These are phyloP conservation scores for Melitaea cinxia DNA, from an alignment of 1,140 invertebrate genomes.

Conservation along the genomic window DNA sequence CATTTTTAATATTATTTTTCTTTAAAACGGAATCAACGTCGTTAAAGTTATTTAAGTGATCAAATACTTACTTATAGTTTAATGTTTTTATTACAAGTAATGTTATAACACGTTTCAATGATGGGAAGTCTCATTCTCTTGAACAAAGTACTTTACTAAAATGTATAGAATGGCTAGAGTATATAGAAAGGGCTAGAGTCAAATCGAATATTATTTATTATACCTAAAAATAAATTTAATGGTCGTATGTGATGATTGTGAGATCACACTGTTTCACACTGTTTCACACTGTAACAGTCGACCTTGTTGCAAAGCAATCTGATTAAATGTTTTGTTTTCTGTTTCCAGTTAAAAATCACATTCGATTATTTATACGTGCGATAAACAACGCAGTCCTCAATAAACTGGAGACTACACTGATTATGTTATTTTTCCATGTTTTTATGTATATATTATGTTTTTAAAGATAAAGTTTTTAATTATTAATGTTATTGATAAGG, in stretches of 20 bases:
- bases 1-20: background rate
- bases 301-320: background rate
- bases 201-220: constrained; percentile 3
- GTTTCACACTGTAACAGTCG: background rate
- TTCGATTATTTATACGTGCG: background rate
- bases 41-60: too few relatives aligned
- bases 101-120: too few relatives aligned
- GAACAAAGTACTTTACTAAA: too few relatives aligned
- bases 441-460: too few relatives aligned
- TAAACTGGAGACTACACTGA: background rate
- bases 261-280: constrained; percentile 3
- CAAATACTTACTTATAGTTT: too few relatives aligned
- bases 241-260: background rate
- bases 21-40: too few relatives aligned
- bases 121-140: too few relatives aligned
- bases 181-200: background rate
- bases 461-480: too few relatives aligned
- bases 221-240: constrained; percentile 2
- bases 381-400: background rate
- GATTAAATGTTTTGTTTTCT: constrained; percentile 7
- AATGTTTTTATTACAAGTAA: too few relatives aligned
- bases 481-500: too few relatives aligned
- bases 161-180: too few relatives aligned
- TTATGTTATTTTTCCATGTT: background rate
- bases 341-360: background rate